Evolutionary conservation across 2,113 vertebrate genomes (phyloP), one percentile per base, ranked within the genome.

Genomic region (Stigmatopora argus): DNA sequence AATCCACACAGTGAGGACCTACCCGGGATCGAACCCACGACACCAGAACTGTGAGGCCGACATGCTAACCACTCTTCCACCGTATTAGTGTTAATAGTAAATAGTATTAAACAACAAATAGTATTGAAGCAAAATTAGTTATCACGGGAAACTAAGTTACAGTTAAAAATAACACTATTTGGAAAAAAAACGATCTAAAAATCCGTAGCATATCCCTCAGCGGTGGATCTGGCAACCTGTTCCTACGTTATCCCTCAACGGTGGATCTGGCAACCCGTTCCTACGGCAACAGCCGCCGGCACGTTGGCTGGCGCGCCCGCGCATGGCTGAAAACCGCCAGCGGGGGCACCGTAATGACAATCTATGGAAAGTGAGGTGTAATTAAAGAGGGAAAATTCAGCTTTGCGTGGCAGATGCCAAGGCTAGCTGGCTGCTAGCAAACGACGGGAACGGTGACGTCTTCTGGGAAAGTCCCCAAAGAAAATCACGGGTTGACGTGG

Each of bases 231-330:
- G 19, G n/a, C 73, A 74, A 87, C 82, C 84, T 72, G 87, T 88
- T 85, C 73, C 87, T 67, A 56, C 7, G 70, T 49, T 52, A 3
- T 4, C n/a, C 49, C 3, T 52, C 15, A 8, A n/a, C 1, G 2
- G 0, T 19, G 51, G 51, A 4, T 13, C n/a, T 10, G 19, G n/a
- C 73, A 74, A 87, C 82, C 84, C 72, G 87, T 88, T 85, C 73
- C 87, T 67, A 56, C 7, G 70, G 76, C 65, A 76, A 89, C 72
- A 0, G 14, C 5, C 19, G 61, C 67, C 70, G 45, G 46, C 74
- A 77, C 65, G 80, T 79, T 88, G 83, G 83, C 83, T 71, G 70
- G 78, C 85, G 58, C 83, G 83, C 85, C 83, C 53, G 86, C 55
- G 83, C 87, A 85, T 71, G 46, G 66, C 77, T 74, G 70, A 76